Base-by-base conservation (phyloP, 2,888 invertebrate genomes). In the Hydrotaea diabolus region DNA sequence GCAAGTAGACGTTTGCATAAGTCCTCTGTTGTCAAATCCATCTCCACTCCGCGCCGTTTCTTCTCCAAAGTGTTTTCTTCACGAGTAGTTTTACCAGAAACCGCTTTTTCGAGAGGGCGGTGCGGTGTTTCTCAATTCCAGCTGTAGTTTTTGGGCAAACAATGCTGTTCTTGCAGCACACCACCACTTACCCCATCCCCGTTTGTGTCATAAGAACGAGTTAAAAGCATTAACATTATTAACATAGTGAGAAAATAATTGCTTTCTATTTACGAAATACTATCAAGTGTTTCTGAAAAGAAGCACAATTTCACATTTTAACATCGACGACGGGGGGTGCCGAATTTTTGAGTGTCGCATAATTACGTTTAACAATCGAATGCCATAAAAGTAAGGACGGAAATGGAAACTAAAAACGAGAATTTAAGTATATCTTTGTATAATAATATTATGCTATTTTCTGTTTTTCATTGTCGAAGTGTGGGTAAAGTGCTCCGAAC, bases 161-260 rank as follows among this genome's bases (percentile, higher is more conserved):
- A 62, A 62, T n/a, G n/a, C 0, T n/a, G 13, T 31, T 62, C 13
- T 31, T 66, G n/a, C n/a, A n/a, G n/a, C n/a, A 3, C 19, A 43
- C 13, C 39, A 43, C 39, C 1, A 31, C 31, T 31, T 31, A 31
- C 31, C 2, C 31, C 31, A 2, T 39, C 8, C 8, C 36, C 36
- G 4, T 19, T 57, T 4, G n/a, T 26, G 9, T 26, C 3, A 26
- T 59, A 26, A 17, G 15, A 66, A 66, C 36, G 43, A 39, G 19
- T 66, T 43, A 66, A 66, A 21, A 36, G 66, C 66, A 66, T 66
- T 66, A 66, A 66, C 66, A 43, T 66, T 43, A 39, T 17, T 43
- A 43, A 49, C 31, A 66, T 66, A 66, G 66, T 66, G 66, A n/a
- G 66, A 43, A 39, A 66, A 66, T 66, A 66, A 66, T 66, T 66